These are phyloP conservation scores for Agonopterix subpropinquella DNA, from an alignment of 2,888 invertebrate genomes.

Conservation along the genomic window DNA sequence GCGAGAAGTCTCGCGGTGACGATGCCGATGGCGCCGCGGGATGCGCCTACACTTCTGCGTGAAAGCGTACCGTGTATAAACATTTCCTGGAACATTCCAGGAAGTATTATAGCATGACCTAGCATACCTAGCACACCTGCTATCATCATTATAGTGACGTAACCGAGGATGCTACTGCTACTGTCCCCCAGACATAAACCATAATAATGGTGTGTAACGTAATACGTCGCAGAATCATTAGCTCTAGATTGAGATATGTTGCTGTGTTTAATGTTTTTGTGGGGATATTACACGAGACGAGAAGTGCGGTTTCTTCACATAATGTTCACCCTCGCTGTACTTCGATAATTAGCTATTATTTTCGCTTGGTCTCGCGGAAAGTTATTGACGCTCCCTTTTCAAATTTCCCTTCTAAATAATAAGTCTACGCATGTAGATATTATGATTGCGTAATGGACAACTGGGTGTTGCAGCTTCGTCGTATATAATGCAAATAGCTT, in stretches of 20 bases:
- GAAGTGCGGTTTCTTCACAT: no score
- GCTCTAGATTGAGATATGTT: slow-evolving; percentile 6
- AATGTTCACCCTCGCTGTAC: no score
- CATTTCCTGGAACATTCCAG: slow-evolving; percentile 42
- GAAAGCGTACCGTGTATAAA: slow-evolving; percentile 42
- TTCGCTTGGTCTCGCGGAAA: no score
- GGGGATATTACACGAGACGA: slow-evolving; percentile 2
- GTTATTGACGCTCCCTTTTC: no score
- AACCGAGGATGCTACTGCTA: slow-evolving; percentile 32
- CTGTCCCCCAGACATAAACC: slow-evolving; percentile 14
- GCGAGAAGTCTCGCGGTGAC: slow-evolving; percentile 8
- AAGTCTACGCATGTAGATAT: neutral
- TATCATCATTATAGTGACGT: slow-evolving; percentile 35
- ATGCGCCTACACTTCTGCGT: slow-evolving; percentile 20
- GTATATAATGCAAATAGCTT: slow-evolving; percentile 42
- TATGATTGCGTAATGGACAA: slow-evolving; percentile 16
- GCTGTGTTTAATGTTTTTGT: slow-evolving; percentile 6
- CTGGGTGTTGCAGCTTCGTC: slow-evolving; percentile 8
- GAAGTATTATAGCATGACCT: slow-evolving; percentile 40
- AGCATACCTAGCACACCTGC: slow-evolving; percentile 26
- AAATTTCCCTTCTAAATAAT: no score
- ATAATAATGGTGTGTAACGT: slow-evolving; percentile 3
- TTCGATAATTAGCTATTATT: no score
- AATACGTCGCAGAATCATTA: slow-evolving; percentile 17
- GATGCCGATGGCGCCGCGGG: slow-evolving; percentile 11